Conservation (phyloP, 2,888 invertebrate genomes). For the Vanessa cardui region DNA sequence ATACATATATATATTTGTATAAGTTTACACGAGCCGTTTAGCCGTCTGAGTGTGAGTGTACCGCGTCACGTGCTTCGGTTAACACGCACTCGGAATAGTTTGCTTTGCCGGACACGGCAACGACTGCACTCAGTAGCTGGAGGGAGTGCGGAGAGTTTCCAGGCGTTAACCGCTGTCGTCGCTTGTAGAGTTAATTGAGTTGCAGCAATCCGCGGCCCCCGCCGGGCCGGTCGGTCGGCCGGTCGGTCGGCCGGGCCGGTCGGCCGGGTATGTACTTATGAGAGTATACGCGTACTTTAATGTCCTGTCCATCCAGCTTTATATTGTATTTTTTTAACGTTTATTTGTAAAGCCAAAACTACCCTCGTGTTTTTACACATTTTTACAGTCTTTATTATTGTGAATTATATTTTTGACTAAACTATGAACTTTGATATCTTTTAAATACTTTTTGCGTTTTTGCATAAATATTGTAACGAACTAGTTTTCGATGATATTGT, state of each 20-base stretch:
- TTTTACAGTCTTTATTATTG: background rate
- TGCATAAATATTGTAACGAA: constrained; percentile 8
- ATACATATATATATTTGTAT: no score
- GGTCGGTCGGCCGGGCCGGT: background rate
- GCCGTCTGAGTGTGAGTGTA: background rate
- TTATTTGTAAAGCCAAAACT: background rate
- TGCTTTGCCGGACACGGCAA: no score
- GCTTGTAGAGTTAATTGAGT: background rate
- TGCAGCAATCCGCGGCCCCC: constrained; percentile 10
- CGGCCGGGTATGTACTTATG: constrained; percentile 1
- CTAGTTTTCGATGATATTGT: constrained; percentile 21
- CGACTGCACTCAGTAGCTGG: no score
- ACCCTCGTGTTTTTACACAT: constrained; percentile 4
- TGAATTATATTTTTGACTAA: background rate
- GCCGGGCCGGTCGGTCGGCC: background rate
- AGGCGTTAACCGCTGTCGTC: no score
- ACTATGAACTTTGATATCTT: constrained; percentile 13
- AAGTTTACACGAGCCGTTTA: background rate
- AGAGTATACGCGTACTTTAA: constrained; percentile 11
- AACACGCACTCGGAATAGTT: no score
- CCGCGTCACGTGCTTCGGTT: no score
- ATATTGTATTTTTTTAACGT: constrained; percentile 13
- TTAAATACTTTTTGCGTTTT: background rate
- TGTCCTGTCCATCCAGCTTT: constrained; percentile 10
- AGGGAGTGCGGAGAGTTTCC: no score